Base-by-base conservation (phyloP, 2,888 invertebrate species). In the Chrysomela aeneicollis region DNA sequence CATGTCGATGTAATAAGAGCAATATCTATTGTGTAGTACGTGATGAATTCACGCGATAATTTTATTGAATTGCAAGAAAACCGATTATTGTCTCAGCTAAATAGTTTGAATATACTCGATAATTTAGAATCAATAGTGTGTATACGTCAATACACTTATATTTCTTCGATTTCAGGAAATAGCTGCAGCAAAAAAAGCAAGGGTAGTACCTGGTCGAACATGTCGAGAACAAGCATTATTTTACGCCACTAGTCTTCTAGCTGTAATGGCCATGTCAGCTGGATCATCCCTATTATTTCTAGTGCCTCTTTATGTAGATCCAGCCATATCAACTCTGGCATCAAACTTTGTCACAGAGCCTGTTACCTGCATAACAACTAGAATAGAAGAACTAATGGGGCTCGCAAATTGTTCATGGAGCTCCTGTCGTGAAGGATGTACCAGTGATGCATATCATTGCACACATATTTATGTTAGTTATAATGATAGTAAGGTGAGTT, bases 351-450 rank as follows among this genome's bases (percentile, higher is more conserved):
- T 90, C 68, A 88, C 90, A 10, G 85, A 87, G 69, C 91, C 92
- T 37, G 91, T 91, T 9, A 87, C 88, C 64, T 92, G 92, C 81
- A 85, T 90, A 26, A 92, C 92, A 0, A 87, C 89, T 35, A 83
- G 90, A 42, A 85, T 89, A 9, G 91, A 91, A 77, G 90, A 91
- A 70, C 84, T 90, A 64, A 85, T 88, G 61, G 92, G 92, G 10
- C 82, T 92, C 59, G 90, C 90, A 78, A 92, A 92, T 82, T 92
- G 92, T 82, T 89, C 91, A 3, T 91, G 91, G 90, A 91, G 91
- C 68, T 91, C 91, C 0, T 92, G 92, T 76, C 84, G 92, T 60
- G 92, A 92, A 80, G 92, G 92, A 2, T 92, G 92, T 80, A 92
- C 92, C 63, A 91, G 91, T 77, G 92, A 92, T 81, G 89, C 89